Conservation (phyloP, 2,113 vertebrate species). For the Cyrtonyx montezumae region DNA sequence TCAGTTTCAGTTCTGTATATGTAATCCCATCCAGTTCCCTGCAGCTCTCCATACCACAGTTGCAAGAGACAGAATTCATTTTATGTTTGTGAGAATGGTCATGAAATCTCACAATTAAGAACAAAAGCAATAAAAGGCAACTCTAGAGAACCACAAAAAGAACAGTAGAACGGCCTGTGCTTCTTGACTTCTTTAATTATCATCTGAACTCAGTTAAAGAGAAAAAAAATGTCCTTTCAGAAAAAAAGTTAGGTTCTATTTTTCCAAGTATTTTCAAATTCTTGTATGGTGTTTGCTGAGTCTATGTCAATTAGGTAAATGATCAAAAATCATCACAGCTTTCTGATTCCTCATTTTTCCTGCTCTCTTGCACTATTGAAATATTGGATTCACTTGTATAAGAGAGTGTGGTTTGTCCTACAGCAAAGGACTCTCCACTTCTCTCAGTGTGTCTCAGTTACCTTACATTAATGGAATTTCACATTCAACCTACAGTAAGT, state of each 20-base stretch:
- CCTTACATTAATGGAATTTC: background rate
- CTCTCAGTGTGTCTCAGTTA: background rate
- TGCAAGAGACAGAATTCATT: background rate
- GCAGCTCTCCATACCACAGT: background rate
- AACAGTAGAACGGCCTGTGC: background rate
- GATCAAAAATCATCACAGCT: too few species aligned
- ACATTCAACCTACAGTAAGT: accelerated
- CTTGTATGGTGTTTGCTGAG: background rate
- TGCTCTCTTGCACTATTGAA: background rate
- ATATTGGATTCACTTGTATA: accelerated
- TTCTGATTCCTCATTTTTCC: background rate
- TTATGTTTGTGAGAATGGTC: background rate
- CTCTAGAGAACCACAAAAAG: background rate
- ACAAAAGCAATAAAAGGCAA: background rate
- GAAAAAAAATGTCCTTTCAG: background rate
- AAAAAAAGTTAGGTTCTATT: background rate
- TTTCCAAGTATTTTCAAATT: background rate
- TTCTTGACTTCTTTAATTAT: background rate
- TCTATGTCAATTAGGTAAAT: background rate
- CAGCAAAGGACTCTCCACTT: background rate
- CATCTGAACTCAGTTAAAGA: background rate
- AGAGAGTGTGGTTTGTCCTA: background rate
- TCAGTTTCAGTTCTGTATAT: background rate
- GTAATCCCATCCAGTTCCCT: background rate
- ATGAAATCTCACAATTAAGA: background rate